Conservation (phyloP, 2,888 invertebrate genomes). For the Lasioglossum pauxillum region DNA sequence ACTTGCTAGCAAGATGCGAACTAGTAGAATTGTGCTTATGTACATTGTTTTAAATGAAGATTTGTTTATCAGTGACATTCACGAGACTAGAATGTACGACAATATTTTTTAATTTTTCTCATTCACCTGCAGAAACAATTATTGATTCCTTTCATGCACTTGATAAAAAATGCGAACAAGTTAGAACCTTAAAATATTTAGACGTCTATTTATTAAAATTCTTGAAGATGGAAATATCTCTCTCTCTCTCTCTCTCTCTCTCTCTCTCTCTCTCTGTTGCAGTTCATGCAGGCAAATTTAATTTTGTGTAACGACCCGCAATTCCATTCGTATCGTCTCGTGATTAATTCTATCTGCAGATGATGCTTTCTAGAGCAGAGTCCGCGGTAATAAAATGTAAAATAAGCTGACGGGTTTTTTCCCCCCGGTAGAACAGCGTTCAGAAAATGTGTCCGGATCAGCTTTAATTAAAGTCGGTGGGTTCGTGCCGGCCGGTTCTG, state of each 20-base stretch:
- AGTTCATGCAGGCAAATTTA: not conserved
- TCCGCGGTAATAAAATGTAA: not conserved
- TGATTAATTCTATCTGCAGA: not conserved
- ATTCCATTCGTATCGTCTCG: not conserved
- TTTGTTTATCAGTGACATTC: not conserved
- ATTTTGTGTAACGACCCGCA: not conserved
- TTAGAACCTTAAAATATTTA: not conserved
- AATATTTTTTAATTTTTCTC: too few species aligned
- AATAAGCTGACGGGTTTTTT: not conserved
- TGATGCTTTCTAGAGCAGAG: not conserved
- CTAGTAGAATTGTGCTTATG: not conserved
- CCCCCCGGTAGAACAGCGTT: conserved; percentile 34
- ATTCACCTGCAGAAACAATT: too few species aligned
- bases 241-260: too few species aligned
- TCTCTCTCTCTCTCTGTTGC: too few species aligned
- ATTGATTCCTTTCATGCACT: too few species aligned
- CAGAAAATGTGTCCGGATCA: conserved; percentile 51
- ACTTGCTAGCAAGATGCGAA: not conserved
- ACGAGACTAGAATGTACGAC: not conserved
- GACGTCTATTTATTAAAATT: not conserved
- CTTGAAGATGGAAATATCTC: not conserved
- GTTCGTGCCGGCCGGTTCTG: conserved; percentile 33
- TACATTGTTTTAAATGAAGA: not conserved
- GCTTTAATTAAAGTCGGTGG: conserved; percentile 64
- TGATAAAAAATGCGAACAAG: not conserved